Evolutionary conservation across 2,797 vertebrate species (phyloP).

Genomic region (Amphiprion clarkii): DNA sequence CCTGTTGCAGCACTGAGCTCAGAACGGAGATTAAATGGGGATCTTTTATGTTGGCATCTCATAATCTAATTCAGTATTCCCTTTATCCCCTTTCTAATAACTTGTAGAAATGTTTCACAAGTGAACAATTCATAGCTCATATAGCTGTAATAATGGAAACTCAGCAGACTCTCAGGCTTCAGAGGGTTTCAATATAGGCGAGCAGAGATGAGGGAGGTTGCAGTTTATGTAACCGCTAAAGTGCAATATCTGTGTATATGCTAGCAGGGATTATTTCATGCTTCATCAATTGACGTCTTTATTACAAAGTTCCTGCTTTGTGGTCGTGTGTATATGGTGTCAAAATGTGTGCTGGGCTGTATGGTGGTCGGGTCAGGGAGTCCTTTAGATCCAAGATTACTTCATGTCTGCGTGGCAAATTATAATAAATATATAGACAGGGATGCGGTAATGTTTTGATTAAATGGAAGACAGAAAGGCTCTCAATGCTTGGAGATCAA

Average conservation of each 20-base stretch:
- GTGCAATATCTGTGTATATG: slow-evolving; percentile 9
- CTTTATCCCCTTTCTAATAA: background rate
- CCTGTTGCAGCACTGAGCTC: background rate
- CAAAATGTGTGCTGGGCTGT: too few species aligned
- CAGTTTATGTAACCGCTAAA: background rate
- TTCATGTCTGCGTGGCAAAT: background rate
- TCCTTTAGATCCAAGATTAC: background rate
- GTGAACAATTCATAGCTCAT: slow-evolving; percentile 2
- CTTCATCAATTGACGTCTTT: background rate
- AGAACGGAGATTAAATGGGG: background rate
- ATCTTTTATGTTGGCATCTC: background rate
- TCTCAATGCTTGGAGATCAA: too few species aligned
- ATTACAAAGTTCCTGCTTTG: background rate
- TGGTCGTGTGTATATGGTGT: too few species aligned
- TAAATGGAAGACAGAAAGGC: too few species aligned
- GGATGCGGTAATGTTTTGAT: background rate
- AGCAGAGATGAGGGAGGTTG: slow-evolving; percentile 11
- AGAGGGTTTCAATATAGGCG: slow-evolving; percentile 12
- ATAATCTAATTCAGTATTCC: slow-evolving; percentile 21
- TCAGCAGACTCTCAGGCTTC: background rate
- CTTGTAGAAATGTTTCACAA: slow-evolving; percentile 32
- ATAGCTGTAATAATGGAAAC: slow-evolving; percentile 6
- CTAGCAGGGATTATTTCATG: background rate
- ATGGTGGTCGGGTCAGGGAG: too few species aligned
- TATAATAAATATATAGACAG: background rate